Conservation (phyloP, 2,888 invertebrate genomes). For the Taenaris catops region DNA sequence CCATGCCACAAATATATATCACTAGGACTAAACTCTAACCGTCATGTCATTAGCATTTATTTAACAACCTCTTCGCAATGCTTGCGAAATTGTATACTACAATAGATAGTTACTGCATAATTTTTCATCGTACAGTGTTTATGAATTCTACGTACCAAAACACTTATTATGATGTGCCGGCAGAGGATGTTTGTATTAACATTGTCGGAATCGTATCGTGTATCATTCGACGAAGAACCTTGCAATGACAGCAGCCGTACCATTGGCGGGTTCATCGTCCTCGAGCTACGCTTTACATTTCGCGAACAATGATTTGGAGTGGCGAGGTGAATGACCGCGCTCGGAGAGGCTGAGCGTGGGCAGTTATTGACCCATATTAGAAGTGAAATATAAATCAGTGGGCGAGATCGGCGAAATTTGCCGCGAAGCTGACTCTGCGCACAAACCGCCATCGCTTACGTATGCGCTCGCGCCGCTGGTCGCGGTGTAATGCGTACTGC, state of each 20-base stretch:
- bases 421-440: conserved; percentile 47
- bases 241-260: conserved; percentile 55
- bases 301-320: conserved; percentile 79
- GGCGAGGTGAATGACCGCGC: conserved; percentile 76
- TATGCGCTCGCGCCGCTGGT: conserved; percentile 23
- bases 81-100: neutral
- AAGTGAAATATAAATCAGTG: conserved; percentile 81
- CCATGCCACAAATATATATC: no score
- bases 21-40: no score
- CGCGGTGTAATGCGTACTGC: neutral
- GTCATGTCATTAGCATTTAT: no score
- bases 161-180: conserved; percentile 15
- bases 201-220: conserved; percentile 56
- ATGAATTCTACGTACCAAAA: conserved; percentile 4
- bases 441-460: conserved; percentile 27
- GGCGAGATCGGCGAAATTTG: conserved; percentile 78
- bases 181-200: conserved; percentile 61
- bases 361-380: conserved; percentile 80
- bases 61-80: conserved; percentile 5
- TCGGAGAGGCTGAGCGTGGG: conserved; percentile 76
- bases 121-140: conserved; percentile 1
- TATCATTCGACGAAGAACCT: conserved; percentile 67
- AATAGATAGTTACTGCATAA: conserved; percentile 1
- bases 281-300: conserved; percentile 70
- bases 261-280: conserved; percentile 60